Conservation (phyloP, 1,140 invertebrate genomes). For the Meteorus sp. region DNA sequence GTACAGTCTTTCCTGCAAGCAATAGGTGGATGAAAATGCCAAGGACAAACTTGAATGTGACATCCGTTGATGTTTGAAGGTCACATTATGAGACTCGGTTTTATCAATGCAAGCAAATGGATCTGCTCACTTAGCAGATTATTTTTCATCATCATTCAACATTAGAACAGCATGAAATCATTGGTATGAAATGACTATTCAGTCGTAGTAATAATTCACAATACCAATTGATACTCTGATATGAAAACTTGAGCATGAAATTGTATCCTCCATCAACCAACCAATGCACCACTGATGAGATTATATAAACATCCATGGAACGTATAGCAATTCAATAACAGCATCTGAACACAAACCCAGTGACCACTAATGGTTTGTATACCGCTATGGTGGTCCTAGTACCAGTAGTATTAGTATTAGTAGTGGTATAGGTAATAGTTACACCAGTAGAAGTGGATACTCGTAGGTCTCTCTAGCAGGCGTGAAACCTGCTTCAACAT, state of each 20-base stretch:
- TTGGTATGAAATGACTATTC: too few relatives aligned
- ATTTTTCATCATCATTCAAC: too few relatives aligned
- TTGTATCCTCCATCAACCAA: background rate
- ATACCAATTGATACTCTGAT: slow-evolving; percentile 1
- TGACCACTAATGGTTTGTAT: slow-evolving; percentile 28
- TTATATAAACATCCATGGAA: too few relatives aligned
- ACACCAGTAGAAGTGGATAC: slow-evolving; percentile 1
- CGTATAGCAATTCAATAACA: slow-evolving; percentile 26
- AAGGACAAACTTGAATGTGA: background rate
- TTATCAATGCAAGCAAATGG: too few relatives aligned
- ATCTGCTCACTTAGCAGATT: too few relatives aligned
- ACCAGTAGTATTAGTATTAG: background rate
- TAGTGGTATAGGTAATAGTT: background rate
- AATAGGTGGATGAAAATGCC: background rate
- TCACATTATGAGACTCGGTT: background rate
- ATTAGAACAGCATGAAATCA: too few relatives aligned
- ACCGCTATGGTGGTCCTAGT: slow-evolving; percentile 18
- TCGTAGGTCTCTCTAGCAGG: too few relatives aligned
- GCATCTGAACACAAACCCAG: slow-evolving; percentile 25
- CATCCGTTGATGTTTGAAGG: background rate
- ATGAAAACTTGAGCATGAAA: background rate
- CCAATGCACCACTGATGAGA: slow-evolving; percentile 13
- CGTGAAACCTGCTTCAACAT: too few relatives aligned
- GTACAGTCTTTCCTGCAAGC: background rate
- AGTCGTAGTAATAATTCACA: background rate